Percentiles rank a stretch among this genome's conserved stretches.
phyloP scores from a whole-genome alignment of 2,888 invertebrate species.

The Pteria penguin region DNA sequence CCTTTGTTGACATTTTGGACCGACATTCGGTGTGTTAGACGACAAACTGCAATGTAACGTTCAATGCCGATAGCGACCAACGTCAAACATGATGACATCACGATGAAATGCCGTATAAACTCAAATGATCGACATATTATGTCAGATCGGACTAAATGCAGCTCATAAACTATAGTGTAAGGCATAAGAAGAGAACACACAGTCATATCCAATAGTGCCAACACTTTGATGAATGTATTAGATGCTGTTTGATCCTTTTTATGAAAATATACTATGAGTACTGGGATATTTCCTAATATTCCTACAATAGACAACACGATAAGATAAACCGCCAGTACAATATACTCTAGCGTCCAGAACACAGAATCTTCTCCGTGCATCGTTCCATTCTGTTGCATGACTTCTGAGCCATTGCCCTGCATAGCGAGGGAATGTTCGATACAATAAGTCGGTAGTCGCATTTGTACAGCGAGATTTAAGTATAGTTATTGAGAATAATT shows the following conservation, averaged over 20 bases:
- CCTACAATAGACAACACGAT: constrained; percentile 56
- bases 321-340: constrained; percentile 52
- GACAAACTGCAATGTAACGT: constrained; percentile 67
- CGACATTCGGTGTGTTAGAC: constrained; percentile 54
- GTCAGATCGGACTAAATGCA: constrained; percentile 62
- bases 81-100: constrained; percentile 59
- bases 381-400: not conserved
- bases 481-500: not conserved
- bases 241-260: constrained; percentile 55
- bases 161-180: constrained; percentile 66
- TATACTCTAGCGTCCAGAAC: constrained; percentile 44
- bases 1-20: constrained; percentile 56
- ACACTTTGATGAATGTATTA: constrained; percentile 67
- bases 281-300: constrained; percentile 63
- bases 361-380: not conserved
- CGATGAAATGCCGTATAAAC: constrained; percentile 61
- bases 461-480: not conserved
- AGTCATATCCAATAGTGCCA: constrained; percentile 63
- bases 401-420: not conserved
- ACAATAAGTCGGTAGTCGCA: not conserved
- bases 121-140: constrained; percentile 61
- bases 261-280: constrained; percentile 62
- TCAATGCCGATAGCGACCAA: constrained; percentile 68
- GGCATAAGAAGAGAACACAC: constrained; percentile 66
- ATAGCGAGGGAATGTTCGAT: not conserved